Percentiles rank a stretch among this genome's conserved stretches.
These are phyloP conservation scores for Tachysurus vachellii DNA, from an alignment of 2,113 vertebrate genomes.

Conservation along the genomic window DNA sequence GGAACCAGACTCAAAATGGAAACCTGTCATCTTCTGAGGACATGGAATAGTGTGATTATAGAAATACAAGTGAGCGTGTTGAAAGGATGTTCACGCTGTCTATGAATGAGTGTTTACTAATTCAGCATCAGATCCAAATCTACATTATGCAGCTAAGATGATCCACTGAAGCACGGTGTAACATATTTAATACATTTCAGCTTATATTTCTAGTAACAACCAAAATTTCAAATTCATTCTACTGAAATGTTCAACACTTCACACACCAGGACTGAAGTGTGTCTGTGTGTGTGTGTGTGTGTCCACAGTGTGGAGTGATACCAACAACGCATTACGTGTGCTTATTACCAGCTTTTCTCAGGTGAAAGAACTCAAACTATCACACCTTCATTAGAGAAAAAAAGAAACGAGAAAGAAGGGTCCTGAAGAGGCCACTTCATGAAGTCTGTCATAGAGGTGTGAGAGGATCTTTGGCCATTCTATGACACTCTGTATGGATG, in stretches of 20 bases:
- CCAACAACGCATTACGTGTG: constrained; percentile 59
- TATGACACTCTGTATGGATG: constrained; percentile 60
- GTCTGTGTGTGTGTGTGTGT: neutral
- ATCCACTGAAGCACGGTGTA: neutral
- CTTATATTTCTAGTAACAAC: neutral
- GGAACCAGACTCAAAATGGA: neutral
- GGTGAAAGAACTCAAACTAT: constrained; percentile 56
- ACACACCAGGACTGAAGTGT: constrained; percentile 21
- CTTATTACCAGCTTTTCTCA: constrained; percentile 64
- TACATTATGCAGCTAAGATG: neutral
- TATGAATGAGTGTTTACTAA: neutral
- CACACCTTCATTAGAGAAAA: constrained; percentile 57
- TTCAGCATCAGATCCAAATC: neutral
- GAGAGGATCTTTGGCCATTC: constrained; percentile 21
- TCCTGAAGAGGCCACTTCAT: constrained; percentile 46
- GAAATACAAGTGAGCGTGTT: neutral
- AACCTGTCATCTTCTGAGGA: neutral
- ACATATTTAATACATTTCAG: neutral
- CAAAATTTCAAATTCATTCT: neutral
- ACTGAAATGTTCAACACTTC: neutral
- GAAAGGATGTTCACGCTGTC: neutral
- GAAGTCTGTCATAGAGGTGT: constrained; percentile 45
- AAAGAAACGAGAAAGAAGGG: constrained; percentile 21
- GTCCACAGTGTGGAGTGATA: constrained; percentile 55
- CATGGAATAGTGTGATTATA: neutral